Conservation (phyloP, 2,797 vertebrate genomes). For the Sebastes alutus region DNA sequence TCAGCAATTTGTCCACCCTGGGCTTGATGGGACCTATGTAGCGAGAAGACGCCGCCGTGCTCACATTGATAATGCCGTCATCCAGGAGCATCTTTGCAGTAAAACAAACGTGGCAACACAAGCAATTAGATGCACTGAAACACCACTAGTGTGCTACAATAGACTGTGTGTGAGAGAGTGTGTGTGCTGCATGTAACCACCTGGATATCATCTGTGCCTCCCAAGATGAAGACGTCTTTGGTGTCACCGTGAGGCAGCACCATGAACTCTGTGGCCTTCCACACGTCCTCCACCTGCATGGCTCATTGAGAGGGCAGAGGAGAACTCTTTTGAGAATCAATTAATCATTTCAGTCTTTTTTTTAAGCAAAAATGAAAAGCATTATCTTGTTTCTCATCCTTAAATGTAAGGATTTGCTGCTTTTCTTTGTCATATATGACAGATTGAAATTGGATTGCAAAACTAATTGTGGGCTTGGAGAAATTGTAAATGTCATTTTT, state of each 20-base stretch:
- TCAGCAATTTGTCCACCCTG: constrained; percentile 85
- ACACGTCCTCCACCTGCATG: constrained; percentile 83
- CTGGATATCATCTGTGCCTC: constrained; percentile 89
- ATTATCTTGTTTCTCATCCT: too few species aligned
- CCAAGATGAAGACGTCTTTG: constrained; percentile 87
- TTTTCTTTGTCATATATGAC: background rate
- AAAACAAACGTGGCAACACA: constrained; percentile 20
- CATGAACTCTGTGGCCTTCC: constrained; percentile 85
- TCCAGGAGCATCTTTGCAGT: constrained; percentile 85
- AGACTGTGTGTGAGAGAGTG: background rate
- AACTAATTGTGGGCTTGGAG: background rate
- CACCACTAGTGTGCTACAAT: background rate
- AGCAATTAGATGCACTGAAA: background rate
- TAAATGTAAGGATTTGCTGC: too few species aligned
- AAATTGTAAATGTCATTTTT: background rate
- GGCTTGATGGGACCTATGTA: constrained; percentile 84
- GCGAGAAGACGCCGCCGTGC: constrained; percentile 87
- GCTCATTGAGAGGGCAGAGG: background rate
- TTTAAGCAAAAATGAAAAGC: too few species aligned
- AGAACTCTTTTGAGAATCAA: background rate
- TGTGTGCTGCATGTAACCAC: constrained; percentile 46
- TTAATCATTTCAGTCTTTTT: too few species aligned
- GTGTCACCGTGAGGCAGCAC: constrained; percentile 83
- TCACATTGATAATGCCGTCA: constrained; percentile 87
- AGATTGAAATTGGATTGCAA: background rate